Percentiles rank a stretch among this genome's conserved stretches.
Evolutionary conservation across 2,888 invertebrate genomes (phyloP).

Genomic region (Meiosimyza decipiens): DNA sequence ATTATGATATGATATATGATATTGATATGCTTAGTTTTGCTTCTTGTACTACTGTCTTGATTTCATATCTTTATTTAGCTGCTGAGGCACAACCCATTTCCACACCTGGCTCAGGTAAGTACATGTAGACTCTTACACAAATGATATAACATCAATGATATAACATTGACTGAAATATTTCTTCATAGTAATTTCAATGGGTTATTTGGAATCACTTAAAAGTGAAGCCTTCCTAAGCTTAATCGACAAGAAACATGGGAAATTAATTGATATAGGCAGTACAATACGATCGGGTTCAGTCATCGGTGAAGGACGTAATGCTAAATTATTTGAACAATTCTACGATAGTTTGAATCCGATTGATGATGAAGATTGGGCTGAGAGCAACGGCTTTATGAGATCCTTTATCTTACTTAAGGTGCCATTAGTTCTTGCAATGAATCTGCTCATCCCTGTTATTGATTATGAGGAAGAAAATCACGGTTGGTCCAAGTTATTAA

Average conservation of each 20-base stretch:
- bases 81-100: too few species aligned
- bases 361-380: constrained; percentile 41
- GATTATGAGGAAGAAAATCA: constrained; percentile 39
- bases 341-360: constrained; percentile 41
- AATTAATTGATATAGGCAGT: too few species aligned
- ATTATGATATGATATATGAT: too few species aligned
- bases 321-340: constrained; percentile 44
- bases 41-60: too few species aligned
- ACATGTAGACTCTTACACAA: too few species aligned
- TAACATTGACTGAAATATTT: too few species aligned
- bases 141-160: too few species aligned
- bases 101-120: too few species aligned
- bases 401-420: constrained; percentile 58
- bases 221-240: background rate
- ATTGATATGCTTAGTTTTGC: too few species aligned
- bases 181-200: too few species aligned
- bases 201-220: background rate
- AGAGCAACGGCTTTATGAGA: constrained; percentile 12
- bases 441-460: constrained; percentile 62
- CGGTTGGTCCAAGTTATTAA: constrained; percentile 46
- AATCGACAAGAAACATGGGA: too few species aligned
- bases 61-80: too few species aligned
- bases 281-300: background rate
- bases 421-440: constrained; percentile 69
- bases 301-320: constrained; percentile 9